Conservation (phyloP, 2,888 invertebrate genomes). For the Aplocera efformata region DNA sequence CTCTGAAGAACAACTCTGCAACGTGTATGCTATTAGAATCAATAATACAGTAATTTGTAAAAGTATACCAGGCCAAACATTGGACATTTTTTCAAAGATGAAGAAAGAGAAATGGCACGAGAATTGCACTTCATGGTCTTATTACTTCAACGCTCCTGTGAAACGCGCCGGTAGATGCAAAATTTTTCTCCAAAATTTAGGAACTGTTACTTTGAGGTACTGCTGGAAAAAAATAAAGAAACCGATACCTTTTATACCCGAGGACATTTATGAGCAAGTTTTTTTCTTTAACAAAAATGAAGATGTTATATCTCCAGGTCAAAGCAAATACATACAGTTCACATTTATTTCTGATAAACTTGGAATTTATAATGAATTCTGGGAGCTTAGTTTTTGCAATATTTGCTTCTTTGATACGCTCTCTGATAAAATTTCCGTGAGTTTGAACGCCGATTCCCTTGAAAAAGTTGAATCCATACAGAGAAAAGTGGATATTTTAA, state of each 20-base stretch:
- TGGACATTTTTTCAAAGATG: conserved; percentile 37
- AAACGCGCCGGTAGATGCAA: conserved; percentile 54
- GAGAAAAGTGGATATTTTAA: conserved; percentile 42
- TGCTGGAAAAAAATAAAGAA: conserved; percentile 69
- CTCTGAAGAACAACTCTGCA: conserved; percentile 25
- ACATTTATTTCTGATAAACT: conserved; percentile 67
- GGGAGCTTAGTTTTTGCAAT: conserved; percentile 73
- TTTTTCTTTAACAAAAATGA: conserved; percentile 82
- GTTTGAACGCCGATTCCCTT: conserved; percentile 56
- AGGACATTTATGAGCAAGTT: conserved; percentile 51
- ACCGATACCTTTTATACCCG: conserved; percentile 50
- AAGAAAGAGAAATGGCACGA: conserved; percentile 47
- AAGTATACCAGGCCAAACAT: conserved; percentile 40
- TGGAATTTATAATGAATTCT: conserved; percentile 64
- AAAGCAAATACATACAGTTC: conserved; percentile 60
- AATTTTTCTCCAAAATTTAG: conserved; percentile 70
- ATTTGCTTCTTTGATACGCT: conserved; percentile 52
- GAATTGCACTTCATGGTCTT: conserved; percentile 56
- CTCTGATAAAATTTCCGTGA: conserved; percentile 49
- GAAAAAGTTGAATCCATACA: conserved; percentile 42
- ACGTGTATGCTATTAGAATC: conserved; percentile 57
- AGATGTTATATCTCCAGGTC: conserved; percentile 73
- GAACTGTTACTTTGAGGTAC: conserved; percentile 69
- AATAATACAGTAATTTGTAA: conserved; percentile 59
- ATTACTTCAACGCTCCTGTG: conserved; percentile 62